phyloP scores from a whole-genome alignment of 2,797 vertebrate species.

The Catharus ustulatus region DNA sequence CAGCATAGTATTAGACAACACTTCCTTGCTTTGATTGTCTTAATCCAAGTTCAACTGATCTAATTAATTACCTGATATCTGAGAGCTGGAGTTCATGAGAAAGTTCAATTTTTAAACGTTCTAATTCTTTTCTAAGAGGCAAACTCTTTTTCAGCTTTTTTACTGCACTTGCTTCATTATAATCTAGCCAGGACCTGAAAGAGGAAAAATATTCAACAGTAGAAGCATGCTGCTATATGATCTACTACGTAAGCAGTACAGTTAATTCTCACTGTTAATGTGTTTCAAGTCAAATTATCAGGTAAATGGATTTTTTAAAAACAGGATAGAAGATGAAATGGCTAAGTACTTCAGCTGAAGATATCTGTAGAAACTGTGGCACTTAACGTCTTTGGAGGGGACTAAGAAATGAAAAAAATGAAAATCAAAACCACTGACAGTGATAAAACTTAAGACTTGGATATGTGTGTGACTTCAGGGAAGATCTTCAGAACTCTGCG shows the following conservation, averaged over 20 bases:
- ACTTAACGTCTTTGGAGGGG: not conserved
- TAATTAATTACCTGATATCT: conserved; percentile 87
- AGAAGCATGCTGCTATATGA: not conserved
- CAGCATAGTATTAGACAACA: not conserved
- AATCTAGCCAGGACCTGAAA: conserved; percentile 88
- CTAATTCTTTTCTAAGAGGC: conserved; percentile 87
- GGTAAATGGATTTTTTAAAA: not conserved
- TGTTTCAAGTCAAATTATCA: not conserved
- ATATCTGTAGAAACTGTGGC: not conserved
- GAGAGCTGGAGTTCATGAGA: conserved; percentile 82
- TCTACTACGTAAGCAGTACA: not conserved
- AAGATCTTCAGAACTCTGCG: not conserved
- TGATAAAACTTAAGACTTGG: not conserved
- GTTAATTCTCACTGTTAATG: not conserved
- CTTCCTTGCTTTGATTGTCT: not conserved
- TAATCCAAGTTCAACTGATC: not conserved
- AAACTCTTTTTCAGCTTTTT: conserved; percentile 87
- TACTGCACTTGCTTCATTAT: conserved; percentile 82
- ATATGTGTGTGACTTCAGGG: not conserved
- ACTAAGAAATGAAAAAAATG: not conserved
- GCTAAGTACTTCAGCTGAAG: not conserved
- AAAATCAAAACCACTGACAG: not conserved
- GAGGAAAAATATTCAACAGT: not conserved
- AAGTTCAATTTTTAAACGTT: conserved; percentile 86
- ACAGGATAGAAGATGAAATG: not conserved